Base-by-base conservation (phyloP, 2,888 invertebrate genomes). In the Gymnocheta viridis region DNA sequence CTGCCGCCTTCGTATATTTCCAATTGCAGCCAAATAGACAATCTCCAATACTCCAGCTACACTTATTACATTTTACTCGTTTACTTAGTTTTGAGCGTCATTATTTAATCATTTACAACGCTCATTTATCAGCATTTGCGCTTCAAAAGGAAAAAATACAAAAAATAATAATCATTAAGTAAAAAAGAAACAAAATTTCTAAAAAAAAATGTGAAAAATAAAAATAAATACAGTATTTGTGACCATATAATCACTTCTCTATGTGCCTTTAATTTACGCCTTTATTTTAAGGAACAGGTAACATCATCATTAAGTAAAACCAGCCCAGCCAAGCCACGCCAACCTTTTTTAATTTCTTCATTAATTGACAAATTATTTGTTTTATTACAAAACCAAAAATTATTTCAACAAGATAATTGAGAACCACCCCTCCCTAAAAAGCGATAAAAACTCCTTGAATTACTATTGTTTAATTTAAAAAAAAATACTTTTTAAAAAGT, bases 101-200 rank as follows among this genome's bases (percentile, higher is more conserved):
- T 87, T 86, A 86, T 86, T 86, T 86, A 81, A 84, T 67, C 86
- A 87, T 87, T 87, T 87, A 85, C 85, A 74, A 77, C 70, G 86
- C 86, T 86, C 87, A 87, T 87, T 87, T 87, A 87, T 87, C 87
- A 87, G 86, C 79, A 85, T 87, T 87, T 87, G 67, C 67, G 67
- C 67, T 81, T 84, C 72, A 80, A 66, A 73, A 60, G 19, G 54
- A 54, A 29, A 38, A 58, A 56, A 66, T 49, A 69, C 6, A 35
- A 64, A 66, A 76, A 51, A 49, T 29, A 41, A 9, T 22, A 41
- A 60, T 35, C 41, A 44, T n/a, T n/a, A 9, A 47, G 10, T 54
- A 47, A 67, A 70, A 64, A 44, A 2, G 6, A 7, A 12, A 9
- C 29, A 27, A 58, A 62, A 44, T 27, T 19, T 19, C n/a, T 35